Conservation (phyloP, 2,797 vertebrate genomes). For the Danio tinwini region DNA sequence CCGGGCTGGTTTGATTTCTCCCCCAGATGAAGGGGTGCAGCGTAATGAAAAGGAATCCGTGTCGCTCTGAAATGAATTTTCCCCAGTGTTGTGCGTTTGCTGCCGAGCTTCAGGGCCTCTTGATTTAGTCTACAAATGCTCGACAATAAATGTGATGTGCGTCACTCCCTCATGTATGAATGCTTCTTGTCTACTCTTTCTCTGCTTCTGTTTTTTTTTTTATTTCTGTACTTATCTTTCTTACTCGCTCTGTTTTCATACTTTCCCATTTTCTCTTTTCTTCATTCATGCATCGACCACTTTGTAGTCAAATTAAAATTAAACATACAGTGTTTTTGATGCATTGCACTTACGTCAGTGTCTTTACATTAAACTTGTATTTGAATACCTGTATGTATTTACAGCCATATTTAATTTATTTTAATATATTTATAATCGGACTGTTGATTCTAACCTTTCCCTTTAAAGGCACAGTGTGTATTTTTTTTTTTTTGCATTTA, state of each 20-base stretch:
- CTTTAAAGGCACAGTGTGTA: no score
- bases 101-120: constrained; percentile 34
- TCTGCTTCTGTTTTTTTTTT: neutral
- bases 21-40: constrained; percentile 32
- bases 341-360: no score
- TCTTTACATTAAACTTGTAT: no score
- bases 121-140: constrained; percentile 52
- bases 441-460: no score
- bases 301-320: no score
- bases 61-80: constrained; percentile 49
- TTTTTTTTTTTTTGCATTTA: no score
- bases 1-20: constrained; percentile 41
- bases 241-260: neutral
- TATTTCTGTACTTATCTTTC: neutral
- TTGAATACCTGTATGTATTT: no score
- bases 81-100: constrained; percentile 43
- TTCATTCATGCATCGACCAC: neutral
- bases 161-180: constrained; percentile 12
- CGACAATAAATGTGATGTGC: constrained; percentile 52
- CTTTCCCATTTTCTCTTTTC: neutral
- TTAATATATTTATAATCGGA: no score
- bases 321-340: no score
- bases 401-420: no score
- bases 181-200: neutral
- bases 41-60: constrained; percentile 47